Evolutionary conservation across 2,113 vertebrate species (phyloP), one percentile per base, ranked within the genome.

Genomic region (Gorsachius goisagi): DNA sequence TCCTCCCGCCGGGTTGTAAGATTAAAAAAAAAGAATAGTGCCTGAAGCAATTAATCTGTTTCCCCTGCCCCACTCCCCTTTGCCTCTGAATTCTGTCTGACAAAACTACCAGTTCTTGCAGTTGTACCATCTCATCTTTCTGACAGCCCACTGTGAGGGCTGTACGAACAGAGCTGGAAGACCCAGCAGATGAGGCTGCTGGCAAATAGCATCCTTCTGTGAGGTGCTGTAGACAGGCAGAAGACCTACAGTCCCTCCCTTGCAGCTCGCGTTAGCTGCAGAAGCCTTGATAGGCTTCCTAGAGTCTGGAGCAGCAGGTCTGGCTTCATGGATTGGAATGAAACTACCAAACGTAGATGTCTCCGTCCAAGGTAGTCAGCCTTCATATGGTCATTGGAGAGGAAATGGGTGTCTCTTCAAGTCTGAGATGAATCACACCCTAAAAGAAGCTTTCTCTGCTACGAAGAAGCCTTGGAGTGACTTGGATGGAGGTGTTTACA

Each of bases 301-400:
- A 2, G 23, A 39, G 9, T 41, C 30, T 76, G 67, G 17, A 83
- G 49, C 47, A 63, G 62, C 56, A 62, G 60, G 19, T 87, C 39
- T 88, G 79, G 39, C 63, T 92, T 64, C 1, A 0, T 58, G 41
- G 18, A 1, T 7, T 63, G 71, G 45, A 72, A 52, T 35, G 35
- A n/a, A 78, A 50, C 37, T 72, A 7, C 32, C 13, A 55, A 63
- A 30, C 0, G 1, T 23, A 63, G 24, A 20, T 41, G 47, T 77
- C 18, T 68, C 47, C 10, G 0, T 75, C 67, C 76, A 27, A 64
- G 75, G 6, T 23, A 76, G 56, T n/a, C 0, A 0, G 0, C 44
- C 35, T 52, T 21, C 45, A 76, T 35, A 4, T 88, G 45, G 30
- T 44, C 33, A 7, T 12, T 52, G 30, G 50, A 53, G 63, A 58